Evolutionary conservation across 2,888 invertebrate genomes (phyloP).

Genomic region (Euspilapteryx auroguttella): DNA sequence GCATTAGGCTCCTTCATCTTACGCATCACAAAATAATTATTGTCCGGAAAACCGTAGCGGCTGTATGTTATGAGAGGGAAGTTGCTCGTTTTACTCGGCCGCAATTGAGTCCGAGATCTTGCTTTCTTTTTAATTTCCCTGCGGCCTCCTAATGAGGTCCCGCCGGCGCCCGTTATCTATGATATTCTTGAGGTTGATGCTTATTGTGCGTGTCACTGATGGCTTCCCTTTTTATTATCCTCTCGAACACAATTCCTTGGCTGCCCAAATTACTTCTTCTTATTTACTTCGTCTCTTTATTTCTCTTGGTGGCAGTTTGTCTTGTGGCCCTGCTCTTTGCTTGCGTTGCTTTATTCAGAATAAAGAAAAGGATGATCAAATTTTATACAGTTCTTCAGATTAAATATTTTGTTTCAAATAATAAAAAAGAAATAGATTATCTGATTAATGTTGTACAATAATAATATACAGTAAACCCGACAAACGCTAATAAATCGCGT

Average conservation of each 20-base stretch:
- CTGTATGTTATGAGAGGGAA: slow-evolving; percentile 60
- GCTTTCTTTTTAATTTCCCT: slow-evolving; percentile 64
- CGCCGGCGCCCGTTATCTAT: slow-evolving; percentile 55
- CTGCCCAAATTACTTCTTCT: slow-evolving; percentile 55
- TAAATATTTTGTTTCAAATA: no score
- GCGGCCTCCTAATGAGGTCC: slow-evolving; percentile 60
- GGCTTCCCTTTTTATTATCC: slow-evolving; percentile 60
- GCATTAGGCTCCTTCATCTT: no score
- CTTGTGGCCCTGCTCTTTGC: slow-evolving; percentile 33
- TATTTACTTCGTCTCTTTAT: slow-evolving; percentile 58
- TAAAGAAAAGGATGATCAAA: no score
- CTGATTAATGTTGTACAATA: no score
- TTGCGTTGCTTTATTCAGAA: slow-evolving; percentile 42
- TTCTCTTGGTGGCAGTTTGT: slow-evolving; percentile 57
- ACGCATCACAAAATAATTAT: slow-evolving; percentile 63
- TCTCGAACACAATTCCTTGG: slow-evolving; percentile 59
- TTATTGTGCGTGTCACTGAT: slow-evolving; percentile 63
- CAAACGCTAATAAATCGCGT: slow-evolving; percentile 41
- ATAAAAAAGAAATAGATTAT: no score
- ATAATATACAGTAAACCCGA: no score
- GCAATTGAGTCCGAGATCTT: slow-evolving; percentile 59
- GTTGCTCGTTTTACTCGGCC: slow-evolving; percentile 45
- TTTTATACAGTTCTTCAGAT: no score
- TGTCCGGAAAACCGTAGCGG: slow-evolving; percentile 58
- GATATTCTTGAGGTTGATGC: slow-evolving; percentile 63